A percentile compares a stretch with the other conserved stretches of the same genome.
These are phyloP conservation scores for Zapornia atra DNA, from an alignment of 2,113 vertebrate genomes.

Conservation along the genomic window DNA sequence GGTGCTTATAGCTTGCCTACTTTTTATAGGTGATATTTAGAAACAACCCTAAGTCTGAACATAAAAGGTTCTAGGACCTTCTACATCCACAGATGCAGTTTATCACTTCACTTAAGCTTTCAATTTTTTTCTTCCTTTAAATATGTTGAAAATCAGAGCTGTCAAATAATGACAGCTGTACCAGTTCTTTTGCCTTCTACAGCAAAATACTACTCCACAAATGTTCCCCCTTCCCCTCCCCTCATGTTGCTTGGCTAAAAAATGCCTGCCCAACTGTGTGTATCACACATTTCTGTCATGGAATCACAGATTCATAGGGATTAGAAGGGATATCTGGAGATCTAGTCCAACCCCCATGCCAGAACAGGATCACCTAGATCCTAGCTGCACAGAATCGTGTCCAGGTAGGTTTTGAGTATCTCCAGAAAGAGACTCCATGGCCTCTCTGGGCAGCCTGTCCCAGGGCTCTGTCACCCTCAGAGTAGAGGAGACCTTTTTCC, in stretches of 20 bases:
- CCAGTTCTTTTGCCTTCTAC: not conserved
- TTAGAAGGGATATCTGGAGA: too few species aligned
- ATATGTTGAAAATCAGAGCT: not conserved
- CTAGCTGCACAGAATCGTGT: too few species aligned
- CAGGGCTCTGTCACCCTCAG: too few species aligned
- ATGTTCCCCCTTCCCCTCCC: not conserved
- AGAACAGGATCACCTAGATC: too few species aligned
- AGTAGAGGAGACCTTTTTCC: too few species aligned
- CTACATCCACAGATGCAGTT: not conserved
- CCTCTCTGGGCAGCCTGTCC: too few species aligned
- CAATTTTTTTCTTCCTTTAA: not conserved
- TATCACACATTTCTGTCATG: not conserved
- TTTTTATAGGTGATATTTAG: not conserved
- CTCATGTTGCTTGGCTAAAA: not conserved
- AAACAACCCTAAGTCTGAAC: not conserved
- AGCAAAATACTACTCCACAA: not conserved
- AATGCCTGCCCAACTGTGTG: rapidly evolving
- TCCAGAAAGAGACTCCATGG: too few species aligned
- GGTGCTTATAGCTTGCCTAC: not conserved
- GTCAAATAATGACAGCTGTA: not conserved
- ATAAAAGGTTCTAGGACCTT: not conserved
- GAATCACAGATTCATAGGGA: too few species aligned
- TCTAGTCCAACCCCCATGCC: too few species aligned
- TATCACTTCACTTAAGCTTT: not conserved
- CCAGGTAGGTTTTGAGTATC: too few species aligned